Conservation (phyloP, 2,888 invertebrate genomes). For the Megamerina dolium region DNA sequence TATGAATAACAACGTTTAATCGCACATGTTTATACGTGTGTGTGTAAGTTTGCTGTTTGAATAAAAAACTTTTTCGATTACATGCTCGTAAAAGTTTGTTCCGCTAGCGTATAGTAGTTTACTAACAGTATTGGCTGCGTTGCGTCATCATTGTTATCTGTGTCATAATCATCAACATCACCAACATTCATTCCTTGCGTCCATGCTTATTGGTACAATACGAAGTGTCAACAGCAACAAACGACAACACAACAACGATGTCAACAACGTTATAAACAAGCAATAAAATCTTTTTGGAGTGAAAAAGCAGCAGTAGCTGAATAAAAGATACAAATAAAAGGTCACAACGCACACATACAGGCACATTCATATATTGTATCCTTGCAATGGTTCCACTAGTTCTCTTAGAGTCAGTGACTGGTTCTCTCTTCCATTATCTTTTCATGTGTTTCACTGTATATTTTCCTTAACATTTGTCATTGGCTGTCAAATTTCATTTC, state of each 20-base stretch:
- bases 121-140: too few relatives aligned
- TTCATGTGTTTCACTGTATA: too few relatives aligned
- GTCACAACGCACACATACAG: constrained; percentile 5
- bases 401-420: too few relatives aligned
- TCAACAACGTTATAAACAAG: background rate
- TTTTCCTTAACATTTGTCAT: too few relatives aligned
- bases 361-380: too few relatives aligned
- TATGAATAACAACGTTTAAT: constrained; percentile 6
- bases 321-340: too few relatives aligned
- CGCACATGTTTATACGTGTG: constrained; percentile 9
- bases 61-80: constrained; percentile 24
- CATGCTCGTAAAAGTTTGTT: constrained; percentile 23
- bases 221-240: background rate
- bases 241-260: background rate
- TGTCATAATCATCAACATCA: too few relatives aligned
- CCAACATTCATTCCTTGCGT: background rate
- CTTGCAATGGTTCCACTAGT: too few relatives aligned
- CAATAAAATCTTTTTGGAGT: constrained; percentile 1
- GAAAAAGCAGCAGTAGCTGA: constrained; percentile 8
- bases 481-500: too few relatives aligned
- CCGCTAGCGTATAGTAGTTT: too few relatives aligned
- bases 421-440: too few relatives aligned
- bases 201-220: background rate
- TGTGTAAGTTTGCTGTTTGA: constrained; percentile 8
- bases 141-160: too few relatives aligned